Evolutionary conservation across 2,113 vertebrate genomes (phyloP), one percentile per base, ranked within the genome.

Genomic region (Chloropsis hardwickii): DNA sequence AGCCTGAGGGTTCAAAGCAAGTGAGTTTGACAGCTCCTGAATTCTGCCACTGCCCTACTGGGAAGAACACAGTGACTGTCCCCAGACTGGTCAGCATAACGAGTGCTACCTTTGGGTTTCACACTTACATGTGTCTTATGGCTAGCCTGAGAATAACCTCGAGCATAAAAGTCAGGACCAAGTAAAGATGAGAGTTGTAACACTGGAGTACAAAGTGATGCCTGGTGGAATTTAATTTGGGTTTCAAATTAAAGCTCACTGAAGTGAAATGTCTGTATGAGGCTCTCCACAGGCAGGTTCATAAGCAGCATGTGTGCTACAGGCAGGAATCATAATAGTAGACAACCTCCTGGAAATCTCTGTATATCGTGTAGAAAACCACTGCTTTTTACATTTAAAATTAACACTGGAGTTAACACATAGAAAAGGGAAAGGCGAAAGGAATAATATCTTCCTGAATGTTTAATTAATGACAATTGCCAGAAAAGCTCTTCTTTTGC

Each of bases 381-480:
- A 58, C 64, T 86, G 61, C 5, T 20, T 56, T 90, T 73, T 67
- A 91, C 44, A 45, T 81, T 95, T 89, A 69, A 93, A 96, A 85
- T 66, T 62, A 74, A 51, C 60, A 39, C 33, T 24, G 5, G 40
- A 83, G 53, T 81, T 80, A 95, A 74, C 50, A 61, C 19, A 65
- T 18, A 71, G 62, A 90, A 94, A 93, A 95, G 64, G 23, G 27
- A 85, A 62, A 93, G 58, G 92, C 77, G 44, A 69, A 81, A 83
- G 39, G 44, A 91, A 78, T 84, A 88, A 70, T 62, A 50, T 61
- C 42, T 44, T 39, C 14, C 24, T 78, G 48, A 45, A 86, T 37
- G 47, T 72, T 94, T 92, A 95, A 94, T 91, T 71, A 95, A 51
- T 70, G 60, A 90, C 76, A 96, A 86, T 57, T 88, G 91, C 70